phyloP scores from a whole-genome alignment of 2,113 vertebrate species.

The zebrafish (Danio rerio) region DNA sequence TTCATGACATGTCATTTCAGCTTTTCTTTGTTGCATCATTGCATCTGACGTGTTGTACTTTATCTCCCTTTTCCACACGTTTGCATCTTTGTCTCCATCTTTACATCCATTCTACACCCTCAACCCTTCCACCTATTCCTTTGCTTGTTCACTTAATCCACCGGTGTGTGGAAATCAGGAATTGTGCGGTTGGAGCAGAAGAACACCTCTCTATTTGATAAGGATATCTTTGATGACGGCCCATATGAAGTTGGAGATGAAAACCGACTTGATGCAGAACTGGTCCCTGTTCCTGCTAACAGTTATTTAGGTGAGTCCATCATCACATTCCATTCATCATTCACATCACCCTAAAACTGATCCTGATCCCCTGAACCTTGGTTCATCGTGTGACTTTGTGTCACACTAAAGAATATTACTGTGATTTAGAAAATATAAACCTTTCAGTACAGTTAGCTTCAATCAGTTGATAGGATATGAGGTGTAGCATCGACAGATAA shows the following conservation, averaged over 20 bases:
- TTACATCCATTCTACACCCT: background rate
- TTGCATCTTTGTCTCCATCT: slow-evolving; percentile 1
- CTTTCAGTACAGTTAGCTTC: background rate
- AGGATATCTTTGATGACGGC: slow-evolving; percentile 86
- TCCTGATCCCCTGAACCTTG: background rate
- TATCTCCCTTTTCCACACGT: background rate
- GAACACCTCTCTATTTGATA: slow-evolving; percentile 82
- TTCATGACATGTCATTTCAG: background rate
- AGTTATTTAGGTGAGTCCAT: slow-evolving; percentile 92
- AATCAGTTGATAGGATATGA: background rate
- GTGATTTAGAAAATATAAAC: background rate
- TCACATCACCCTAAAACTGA: background rate
- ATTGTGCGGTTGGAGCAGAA: slow-evolving; percentile 91
- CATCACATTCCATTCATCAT: slow-evolving; percentile 12
- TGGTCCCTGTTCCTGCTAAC: slow-evolving; percentile 88
- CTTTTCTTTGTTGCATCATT: background rate
- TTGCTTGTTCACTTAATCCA: background rate
- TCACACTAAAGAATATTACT: background rate
- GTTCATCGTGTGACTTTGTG: background rate
- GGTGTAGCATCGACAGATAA: too few relatives aligned
- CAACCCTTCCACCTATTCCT: background rate
- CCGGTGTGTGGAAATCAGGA: slow-evolving; percentile 73
- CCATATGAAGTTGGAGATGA: slow-evolving; percentile 92
- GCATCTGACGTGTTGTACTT: slow-evolving; percentile 3
- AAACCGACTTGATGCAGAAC: slow-evolving; percentile 70